phyloP scores from a whole-genome alignment of 1,140 invertebrate species.

The Drosophila burlai region DNA sequence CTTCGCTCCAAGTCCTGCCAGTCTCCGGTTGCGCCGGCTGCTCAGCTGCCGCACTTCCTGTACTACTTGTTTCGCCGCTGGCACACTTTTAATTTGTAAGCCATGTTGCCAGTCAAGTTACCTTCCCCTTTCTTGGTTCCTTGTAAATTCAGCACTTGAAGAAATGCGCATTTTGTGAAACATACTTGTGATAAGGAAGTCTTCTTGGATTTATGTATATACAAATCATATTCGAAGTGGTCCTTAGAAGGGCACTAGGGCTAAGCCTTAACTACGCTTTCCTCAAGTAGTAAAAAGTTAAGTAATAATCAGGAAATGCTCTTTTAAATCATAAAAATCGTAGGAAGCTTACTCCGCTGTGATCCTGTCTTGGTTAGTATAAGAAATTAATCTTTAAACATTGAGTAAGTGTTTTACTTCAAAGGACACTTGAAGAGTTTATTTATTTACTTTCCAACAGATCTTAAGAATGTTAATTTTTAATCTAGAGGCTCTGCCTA shows the following conservation, averaged over 20 bases:
- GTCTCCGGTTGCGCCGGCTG: constrained; percentile 3
- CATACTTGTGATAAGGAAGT: not conserved
- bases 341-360: not conserved
- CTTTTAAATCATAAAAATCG: no score
- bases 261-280: not conserved
- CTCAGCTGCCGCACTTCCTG: constrained; percentile 25
- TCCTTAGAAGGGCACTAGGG: not conserved
- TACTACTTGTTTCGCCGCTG: constrained; percentile 60
- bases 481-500: not conserved
- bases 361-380: not conserved
- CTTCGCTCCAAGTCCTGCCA: constrained; percentile 2
- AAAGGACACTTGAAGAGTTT: not conserved
- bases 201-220: not conserved
- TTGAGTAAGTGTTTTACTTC: not conserved
- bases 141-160: not conserved
- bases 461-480: no score
- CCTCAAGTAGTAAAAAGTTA: not conserved
- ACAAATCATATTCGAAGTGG: not conserved
- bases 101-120: constrained; percentile 66
- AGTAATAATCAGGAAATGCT: no score
- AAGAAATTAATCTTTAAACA: not conserved
- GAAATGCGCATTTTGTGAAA: not conserved
- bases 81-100: constrained; percentile 76
- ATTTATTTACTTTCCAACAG: not conserved
- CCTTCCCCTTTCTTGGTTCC: not conserved